These are phyloP conservation scores for Magallana nippona DNA, from an alignment of 2,888 invertebrate genomes.

Conservation along the genomic window DNA sequence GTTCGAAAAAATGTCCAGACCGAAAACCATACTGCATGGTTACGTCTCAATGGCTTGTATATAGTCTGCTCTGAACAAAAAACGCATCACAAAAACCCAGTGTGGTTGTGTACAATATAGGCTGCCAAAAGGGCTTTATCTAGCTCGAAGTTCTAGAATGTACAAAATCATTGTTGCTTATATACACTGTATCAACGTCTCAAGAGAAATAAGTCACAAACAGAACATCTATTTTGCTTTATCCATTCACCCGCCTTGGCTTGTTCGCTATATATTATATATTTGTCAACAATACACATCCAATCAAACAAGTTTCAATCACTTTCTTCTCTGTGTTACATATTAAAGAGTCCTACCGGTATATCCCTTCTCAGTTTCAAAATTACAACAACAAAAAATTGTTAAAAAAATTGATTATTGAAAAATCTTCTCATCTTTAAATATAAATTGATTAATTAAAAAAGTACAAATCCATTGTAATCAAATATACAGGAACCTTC, in stretches of 20 bases:
- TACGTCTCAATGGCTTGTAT: no score
- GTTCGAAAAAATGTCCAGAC: no score
- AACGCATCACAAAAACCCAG: slow-evolving; percentile 15
- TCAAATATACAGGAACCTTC: no score
- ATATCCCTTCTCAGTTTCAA: no score
- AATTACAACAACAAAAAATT: no score
- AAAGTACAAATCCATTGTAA: no score
- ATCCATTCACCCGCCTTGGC: not conserved
- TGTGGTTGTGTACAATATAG: slow-evolving; percentile 16
- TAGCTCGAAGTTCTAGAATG: slow-evolving; percentile 21
- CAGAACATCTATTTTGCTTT: not conserved
- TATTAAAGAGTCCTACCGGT: no score
- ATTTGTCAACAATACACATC: not conserved
- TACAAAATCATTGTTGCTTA: not conserved
- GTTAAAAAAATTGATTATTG: no score
- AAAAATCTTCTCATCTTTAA: no score
- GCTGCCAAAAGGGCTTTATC: slow-evolving; percentile 34
- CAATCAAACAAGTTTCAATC: not conserved
- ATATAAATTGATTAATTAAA: no score
- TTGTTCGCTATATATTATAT: not conserved
- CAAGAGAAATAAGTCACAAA: not conserved
- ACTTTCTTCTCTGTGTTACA: no score
- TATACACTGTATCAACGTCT: slow-evolving; percentile 11
- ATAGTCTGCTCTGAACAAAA: not conserved
- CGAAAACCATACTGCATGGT: no score